Percentiles rank a stretch among this genome's conserved stretches.
Evolutionary conservation across 2,888 invertebrate genomes (phyloP).

Genomic region (Mystacides longicornis): DNA sequence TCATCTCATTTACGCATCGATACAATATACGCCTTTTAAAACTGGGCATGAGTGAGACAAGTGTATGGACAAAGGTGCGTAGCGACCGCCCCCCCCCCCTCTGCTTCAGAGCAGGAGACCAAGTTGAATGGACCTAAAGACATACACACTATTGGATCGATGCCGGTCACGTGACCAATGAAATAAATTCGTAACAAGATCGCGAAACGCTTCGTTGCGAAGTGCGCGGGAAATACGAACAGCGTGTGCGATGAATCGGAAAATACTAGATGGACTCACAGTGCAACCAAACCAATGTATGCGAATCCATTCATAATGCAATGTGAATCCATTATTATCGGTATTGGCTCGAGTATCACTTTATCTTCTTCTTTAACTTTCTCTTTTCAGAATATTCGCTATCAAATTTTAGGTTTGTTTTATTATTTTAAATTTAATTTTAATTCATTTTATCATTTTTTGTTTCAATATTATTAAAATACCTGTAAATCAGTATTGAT

Average conservation of each 20-base stretch:
- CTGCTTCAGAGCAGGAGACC: slow-evolving; percentile 32
- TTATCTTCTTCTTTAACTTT: too few relatives aligned
- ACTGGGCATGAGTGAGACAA: slow-evolving; percentile 41
- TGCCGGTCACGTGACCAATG: slow-evolving; percentile 43
- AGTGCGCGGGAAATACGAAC: slow-evolving; percentile 7
- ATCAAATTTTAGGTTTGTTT: too few relatives aligned
- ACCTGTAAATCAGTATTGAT: too few relatives aligned
- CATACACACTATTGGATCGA: slow-evolving; percentile 52
- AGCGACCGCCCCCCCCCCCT: slow-evolving; percentile 38
- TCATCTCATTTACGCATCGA: slow-evolving; percentile 36
- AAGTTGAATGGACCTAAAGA: slow-evolving; percentile 51
- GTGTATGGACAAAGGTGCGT: slow-evolving; percentile 34
- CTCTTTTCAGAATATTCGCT: too few relatives aligned
- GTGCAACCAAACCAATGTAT: neutral
- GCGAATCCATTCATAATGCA: neutral
- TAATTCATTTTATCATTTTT: too few relatives aligned
- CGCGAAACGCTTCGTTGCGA: slow-evolving; percentile 8
- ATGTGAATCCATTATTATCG: too few relatives aligned
- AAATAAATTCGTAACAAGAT: slow-evolving; percentile 16
- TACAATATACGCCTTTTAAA: slow-evolving; percentile 46
- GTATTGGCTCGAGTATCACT: too few relatives aligned
- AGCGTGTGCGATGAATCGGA: neutral
- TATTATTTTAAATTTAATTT: too few relatives aligned
- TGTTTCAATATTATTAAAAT: too few relatives aligned
- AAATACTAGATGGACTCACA: neutral